A percentile compares a stretch with the other conserved stretches of the same genome.
Evolutionary conservation across 1,140 invertebrate species (phyloP).

Genomic region (Theocolax elegans): DNA sequence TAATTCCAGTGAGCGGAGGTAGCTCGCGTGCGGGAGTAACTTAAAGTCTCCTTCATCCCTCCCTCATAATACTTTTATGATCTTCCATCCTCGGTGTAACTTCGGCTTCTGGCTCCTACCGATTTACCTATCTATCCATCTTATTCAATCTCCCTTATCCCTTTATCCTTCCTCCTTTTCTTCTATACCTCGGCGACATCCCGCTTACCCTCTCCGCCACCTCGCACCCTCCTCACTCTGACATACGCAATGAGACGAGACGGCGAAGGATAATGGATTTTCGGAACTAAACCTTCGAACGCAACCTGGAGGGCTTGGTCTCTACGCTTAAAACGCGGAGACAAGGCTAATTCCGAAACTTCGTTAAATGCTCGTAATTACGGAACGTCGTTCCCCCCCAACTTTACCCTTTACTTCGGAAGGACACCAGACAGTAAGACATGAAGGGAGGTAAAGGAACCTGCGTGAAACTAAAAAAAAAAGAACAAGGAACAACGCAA

Average conservation of each 20-base stretch:
- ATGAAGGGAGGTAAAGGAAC: no score
- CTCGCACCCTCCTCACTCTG: neutral
- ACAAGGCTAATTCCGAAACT: constrained; percentile 62
- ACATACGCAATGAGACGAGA: constrained; percentile 49
- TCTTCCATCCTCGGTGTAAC: constrained; percentile 9
- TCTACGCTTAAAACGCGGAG: constrained; percentile 15
- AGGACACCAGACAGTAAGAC: no score
- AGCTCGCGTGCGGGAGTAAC: constrained; percentile 1
- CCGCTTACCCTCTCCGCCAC: neutral
- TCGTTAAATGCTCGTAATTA: constrained; percentile 64
- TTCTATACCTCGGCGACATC: no score
- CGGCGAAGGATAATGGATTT: constrained; percentile 61
- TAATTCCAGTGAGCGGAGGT: constrained; percentile 2
- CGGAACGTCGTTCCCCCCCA: constrained; percentile 21
- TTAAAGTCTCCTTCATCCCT: constrained; percentile 30
- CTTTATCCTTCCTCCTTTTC: neutral
- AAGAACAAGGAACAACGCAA: no score
- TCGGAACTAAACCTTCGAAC: constrained; percentile 61
- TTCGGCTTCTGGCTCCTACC: neutral
- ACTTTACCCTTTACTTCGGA: no score
- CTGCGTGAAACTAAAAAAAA: no score
- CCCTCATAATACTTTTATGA: constrained; percentile 31
- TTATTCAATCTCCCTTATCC: constrained; percentile 34
- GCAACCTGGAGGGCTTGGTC: constrained; percentile 42
- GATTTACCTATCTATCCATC: constrained; percentile 38